These are phyloP conservation scores for Physocephala rufipes DNA, from an alignment of 2,888 invertebrate genomes.

Conservation along the genomic window DNA sequence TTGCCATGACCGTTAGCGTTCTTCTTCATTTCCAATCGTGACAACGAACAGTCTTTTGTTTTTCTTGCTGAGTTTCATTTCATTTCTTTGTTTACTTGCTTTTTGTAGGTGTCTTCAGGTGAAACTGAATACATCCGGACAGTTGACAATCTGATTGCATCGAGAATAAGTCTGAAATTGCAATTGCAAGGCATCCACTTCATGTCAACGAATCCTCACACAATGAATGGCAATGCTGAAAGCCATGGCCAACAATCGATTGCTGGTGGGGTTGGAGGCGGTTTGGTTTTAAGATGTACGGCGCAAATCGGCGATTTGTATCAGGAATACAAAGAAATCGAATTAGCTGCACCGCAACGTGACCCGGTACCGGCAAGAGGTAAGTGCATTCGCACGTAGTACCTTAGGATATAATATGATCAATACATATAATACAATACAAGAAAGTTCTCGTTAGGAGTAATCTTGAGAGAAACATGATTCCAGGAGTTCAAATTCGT, in stretches of 20 bases:
- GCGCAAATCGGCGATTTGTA: conserved; percentile 77
- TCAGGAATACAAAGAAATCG: conserved; percentile 74
- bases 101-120: conserved; percentile 59
- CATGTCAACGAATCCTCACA: conserved; percentile 46
- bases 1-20: background rate
- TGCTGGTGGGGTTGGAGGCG: conserved; percentile 45
- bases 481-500: too few relatives aligned
- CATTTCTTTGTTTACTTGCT: background rate
- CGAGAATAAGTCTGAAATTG: conserved; percentile 62
- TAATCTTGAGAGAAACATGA: too few relatives aligned
- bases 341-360: conserved; percentile 75
- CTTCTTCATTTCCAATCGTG: background rate
- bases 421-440: background rate
- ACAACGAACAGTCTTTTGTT: background rate
- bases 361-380: conserved; percentile 85
- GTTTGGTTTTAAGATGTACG: conserved; percentile 75
- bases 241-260: conserved; percentile 41
- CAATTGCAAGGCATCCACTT: conserved; percentile 65
- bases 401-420: background rate
- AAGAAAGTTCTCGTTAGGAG: too few relatives aligned
- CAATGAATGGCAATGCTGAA: conserved; percentile 50
- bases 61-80: background rate
- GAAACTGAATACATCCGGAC: conserved; percentile 64
- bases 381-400: conserved; percentile 61
- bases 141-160: conserved; percentile 63